Base-by-base conservation (phyloP, 2,113 vertebrate genomes). In the Aplodontia rufa region DNA sequence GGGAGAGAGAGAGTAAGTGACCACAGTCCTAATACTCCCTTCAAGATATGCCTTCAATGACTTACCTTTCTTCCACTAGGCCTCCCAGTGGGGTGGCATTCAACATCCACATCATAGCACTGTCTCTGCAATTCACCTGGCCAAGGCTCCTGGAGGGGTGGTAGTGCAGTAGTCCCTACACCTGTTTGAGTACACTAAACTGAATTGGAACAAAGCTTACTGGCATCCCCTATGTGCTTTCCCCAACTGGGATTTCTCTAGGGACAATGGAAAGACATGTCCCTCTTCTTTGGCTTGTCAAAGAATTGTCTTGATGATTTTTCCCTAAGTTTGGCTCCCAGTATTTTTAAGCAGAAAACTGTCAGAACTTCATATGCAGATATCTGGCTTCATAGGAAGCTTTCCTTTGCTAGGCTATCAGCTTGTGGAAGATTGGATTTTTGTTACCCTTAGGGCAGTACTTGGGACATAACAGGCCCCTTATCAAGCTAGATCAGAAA, bases 71-170 rank as follows among this genome's bases (percentile, higher is more conserved):
- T 35, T 20, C n/a, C 40, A 42, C 17, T 53, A 24, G 9, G 8
- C 32, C 8, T n/a, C n/a, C n/a, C n/a, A n/a, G 19, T 17, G 16
- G 24, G n/a, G 8, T 66, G 11, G 10, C 35, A 68, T 6, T 8
- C 32, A 35, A 53, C 9, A 53, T n/a, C 32, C 8, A 35, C 10
- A 53, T 5, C 76, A 79, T 51, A 68, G 8, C 24, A 42, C 35
- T 20, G 40, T 11, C 32, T 32, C 64, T 74, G 28, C 5, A 66
- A 30, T 45, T 58, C 14, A 1, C 42, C 0, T 28, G 6, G 20
- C 2, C 11, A 14, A 8, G 24, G 13, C 8, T 11, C 8, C 0
- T 0, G 8, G 58, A 9, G 28, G 6, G 0, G 7, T 24, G 0
- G 0, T 12, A 8, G 16, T 11, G 0, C 7, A 19, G 2, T 24